Conservation (phyloP, 2,113 vertebrate genomes). For the Ctenomys sociabilis region DNA sequence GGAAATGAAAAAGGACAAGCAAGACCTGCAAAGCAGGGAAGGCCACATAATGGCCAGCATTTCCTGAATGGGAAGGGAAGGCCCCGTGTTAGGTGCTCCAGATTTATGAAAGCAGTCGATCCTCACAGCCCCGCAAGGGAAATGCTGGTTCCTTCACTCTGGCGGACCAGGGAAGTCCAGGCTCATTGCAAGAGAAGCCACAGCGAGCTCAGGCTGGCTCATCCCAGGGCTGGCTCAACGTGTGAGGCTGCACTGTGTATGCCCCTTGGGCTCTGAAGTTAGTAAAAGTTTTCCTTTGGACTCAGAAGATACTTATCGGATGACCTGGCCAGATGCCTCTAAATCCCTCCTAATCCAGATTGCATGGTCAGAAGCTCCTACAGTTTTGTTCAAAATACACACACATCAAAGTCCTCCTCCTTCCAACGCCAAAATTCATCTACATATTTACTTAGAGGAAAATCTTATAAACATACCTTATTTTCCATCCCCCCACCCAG, state of each 20-base stretch:
- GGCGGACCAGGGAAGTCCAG: not conserved
- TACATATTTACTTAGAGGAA: not conserved
- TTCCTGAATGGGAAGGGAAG: not conserved
- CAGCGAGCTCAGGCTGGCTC: not conserved
- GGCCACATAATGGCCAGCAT: not conserved
- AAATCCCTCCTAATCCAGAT: slow-evolving; percentile 34
- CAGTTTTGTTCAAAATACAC: not conserved
- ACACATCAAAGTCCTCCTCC: not conserved
- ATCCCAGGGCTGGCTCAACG: not conserved
- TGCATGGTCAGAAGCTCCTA: not conserved
- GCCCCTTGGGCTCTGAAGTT: not conserved
- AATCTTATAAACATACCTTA: not conserved
- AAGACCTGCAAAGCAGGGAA: not conserved
- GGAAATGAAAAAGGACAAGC: not conserved
- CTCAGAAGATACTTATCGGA: slow-evolving; percentile 6
- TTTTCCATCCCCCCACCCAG: not conserved
- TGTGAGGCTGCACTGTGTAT: not conserved
- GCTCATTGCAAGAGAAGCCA: not conserved
- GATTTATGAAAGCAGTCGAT: not conserved
- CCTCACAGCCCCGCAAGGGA: not conserved
- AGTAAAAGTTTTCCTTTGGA: not conserved
- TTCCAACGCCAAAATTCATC: not conserved
- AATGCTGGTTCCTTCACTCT: not conserved
- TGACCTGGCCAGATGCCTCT: not conserved
- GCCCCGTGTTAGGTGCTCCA: not conserved